These are phyloP conservation scores for Planococcus citri DNA, from an alignment of 1,140 invertebrate genomes.

Conservation along the genomic window DNA sequence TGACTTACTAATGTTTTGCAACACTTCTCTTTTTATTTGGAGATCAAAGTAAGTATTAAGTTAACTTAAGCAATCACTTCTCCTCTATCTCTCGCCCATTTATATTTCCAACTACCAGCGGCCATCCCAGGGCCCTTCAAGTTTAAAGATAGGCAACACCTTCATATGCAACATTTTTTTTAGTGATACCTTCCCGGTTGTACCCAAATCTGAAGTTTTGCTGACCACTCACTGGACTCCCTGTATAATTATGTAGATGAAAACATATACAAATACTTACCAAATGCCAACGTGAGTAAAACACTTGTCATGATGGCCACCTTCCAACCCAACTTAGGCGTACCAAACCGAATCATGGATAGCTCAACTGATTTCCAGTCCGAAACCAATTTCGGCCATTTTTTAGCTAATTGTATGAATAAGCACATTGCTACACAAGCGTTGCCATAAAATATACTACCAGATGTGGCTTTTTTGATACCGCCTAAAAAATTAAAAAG, in stretches of 20 bases:
- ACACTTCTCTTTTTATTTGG: no score
- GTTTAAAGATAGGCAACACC: no score
- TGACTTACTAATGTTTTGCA: no score
- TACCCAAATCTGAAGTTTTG: no score
- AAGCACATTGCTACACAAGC: constrained; percentile 34
- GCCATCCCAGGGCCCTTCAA: no score
- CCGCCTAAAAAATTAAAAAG: constrained; percentile 32
- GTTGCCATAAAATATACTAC: constrained; percentile 39
- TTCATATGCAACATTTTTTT: no score
- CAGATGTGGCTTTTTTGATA: constrained; percentile 36
- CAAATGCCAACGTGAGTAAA: constrained; percentile 26
- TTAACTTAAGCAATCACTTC: no score
- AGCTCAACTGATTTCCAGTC: constrained; percentile 37
- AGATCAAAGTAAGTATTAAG: no score
- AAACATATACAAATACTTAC: constrained; percentile 24
- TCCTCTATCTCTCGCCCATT: no score
- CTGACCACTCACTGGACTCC: no score
- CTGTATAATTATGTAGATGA: background rate
- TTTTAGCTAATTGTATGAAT: constrained; percentile 35
- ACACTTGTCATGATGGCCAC: constrained; percentile 25
- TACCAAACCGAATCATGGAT: constrained; percentile 34
- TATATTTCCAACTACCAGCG: no score
- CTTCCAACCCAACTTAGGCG: constrained; percentile 25
- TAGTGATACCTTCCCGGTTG: no score
- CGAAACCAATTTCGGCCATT: constrained; percentile 34